These are phyloP conservation scores for Lasioglossum leucozonium DNA, from an alignment of 2,888 invertebrate genomes.

Conservation along the genomic window DNA sequence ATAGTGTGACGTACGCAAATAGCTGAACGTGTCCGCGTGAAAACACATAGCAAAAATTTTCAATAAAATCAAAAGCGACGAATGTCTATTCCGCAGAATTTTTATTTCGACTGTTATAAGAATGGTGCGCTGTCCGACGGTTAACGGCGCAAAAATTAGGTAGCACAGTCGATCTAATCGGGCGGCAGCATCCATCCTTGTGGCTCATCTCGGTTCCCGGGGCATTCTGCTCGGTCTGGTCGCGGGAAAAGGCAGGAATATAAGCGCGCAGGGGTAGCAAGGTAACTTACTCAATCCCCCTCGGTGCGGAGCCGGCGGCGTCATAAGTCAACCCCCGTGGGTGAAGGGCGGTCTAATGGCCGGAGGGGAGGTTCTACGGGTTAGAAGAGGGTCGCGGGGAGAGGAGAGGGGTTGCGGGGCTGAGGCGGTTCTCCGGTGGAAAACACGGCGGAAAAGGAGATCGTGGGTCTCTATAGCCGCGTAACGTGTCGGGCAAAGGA, in stretches of 20 bases:
- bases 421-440: slow-evolving; percentile 15
- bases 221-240: neutral
- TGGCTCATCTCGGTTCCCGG: neutral
- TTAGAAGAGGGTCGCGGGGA: slow-evolving; percentile 13
- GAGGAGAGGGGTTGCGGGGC: neutral
- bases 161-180: neutral
- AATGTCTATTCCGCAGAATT: too few relatives aligned
- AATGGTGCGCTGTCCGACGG: neutral
- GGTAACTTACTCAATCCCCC: slow-evolving; percentile 75
- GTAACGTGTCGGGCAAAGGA: slow-evolving; percentile 25
- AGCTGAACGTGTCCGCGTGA: too few relatives aligned
- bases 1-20: too few relatives aligned
- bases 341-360: slow-evolving; percentile 77
- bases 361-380: slow-evolving; percentile 54
- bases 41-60: too few relatives aligned
- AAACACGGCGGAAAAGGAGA: slow-evolving; percentile 45
- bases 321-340: slow-evolving; percentile 79
- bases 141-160: neutral
- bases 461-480: slow-evolving; percentile 21
- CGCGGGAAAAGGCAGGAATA: slow-evolving; percentile 14
- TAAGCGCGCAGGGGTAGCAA: slow-evolving; percentile 52
- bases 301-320: slow-evolving; percentile 64
- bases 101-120: neutral
- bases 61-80: too few relatives aligned
- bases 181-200: neutral